Conservation (phyloP, 2,888 invertebrate species). For the Blera fallax region DNA sequence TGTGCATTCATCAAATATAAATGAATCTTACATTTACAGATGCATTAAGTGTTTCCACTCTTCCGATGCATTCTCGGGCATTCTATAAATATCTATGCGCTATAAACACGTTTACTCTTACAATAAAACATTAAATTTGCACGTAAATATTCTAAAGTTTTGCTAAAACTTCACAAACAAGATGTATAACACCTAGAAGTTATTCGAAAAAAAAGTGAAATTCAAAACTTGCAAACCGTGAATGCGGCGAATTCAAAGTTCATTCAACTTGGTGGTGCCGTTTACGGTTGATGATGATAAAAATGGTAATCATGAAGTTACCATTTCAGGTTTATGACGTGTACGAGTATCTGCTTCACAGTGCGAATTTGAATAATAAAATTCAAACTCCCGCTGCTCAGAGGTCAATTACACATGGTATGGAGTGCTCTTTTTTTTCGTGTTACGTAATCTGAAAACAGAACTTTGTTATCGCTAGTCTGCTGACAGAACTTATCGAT, state of each 20-base stretch:
- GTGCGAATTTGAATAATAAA: neutral
- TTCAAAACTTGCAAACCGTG: neutral
- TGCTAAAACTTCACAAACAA: neutral
- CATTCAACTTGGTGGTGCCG: constrained; percentile 14
- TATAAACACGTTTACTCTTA: no score
- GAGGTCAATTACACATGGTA: neutral
- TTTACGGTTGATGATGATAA: neutral
- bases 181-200: neutral
- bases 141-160: neutral
- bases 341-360: neutral
- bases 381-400: neutral
- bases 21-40: constrained; percentile 2
- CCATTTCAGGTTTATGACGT: neutral
- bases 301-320: neutral
- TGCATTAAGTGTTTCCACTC: neutral
- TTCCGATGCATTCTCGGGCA: neutral
- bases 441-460: neutral
- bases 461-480: neutral
- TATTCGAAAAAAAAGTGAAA: constrained; percentile 27
- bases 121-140: neutral
- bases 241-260: constrained; percentile 17
- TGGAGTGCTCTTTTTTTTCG: neutral
- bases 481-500: constrained; percentile 18
- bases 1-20: constrained; percentile 6
- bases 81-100: no score